Conservation (phyloP, 2,888 invertebrate species). For the Lissonota sp. region DNA sequence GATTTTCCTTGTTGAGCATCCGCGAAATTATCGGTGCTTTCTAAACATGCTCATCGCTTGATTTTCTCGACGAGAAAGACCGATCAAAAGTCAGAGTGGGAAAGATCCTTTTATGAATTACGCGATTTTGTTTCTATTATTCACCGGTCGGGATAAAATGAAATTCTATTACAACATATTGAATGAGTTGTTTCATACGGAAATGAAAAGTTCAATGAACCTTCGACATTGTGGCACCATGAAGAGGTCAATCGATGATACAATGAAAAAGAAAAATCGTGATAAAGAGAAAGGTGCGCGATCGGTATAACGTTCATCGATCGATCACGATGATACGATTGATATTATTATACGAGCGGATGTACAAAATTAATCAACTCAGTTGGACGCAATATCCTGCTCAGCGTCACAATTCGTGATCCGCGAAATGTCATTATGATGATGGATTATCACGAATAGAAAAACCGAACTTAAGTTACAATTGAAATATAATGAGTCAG, state of each 20-base stretch:
- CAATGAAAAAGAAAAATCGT: background rate
- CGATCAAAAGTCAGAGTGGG: background rate
- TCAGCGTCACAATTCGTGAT: conserved; percentile 2
- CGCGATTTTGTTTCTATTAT: conserved; percentile 25
- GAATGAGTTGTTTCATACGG: too few relatives aligned
- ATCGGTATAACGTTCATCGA: conserved; percentile 32
- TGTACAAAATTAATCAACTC: conserved; percentile 32
- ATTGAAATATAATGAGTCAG: too few relatives aligned
- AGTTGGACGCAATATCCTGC: conserved; percentile 46
- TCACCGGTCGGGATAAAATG: background rate
- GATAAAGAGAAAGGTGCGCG: background rate
- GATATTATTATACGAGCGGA: conserved; percentile 1
- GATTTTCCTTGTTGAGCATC: conserved; percentile 66
- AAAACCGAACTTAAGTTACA: too few relatives aligned
- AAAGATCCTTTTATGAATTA: background rate
- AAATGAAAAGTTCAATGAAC: background rate
- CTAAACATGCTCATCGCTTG: conserved; percentile 59
- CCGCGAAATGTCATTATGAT: conserved; percentile 32
- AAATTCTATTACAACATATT: too few relatives aligned
- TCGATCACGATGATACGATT: conserved; percentile 10
- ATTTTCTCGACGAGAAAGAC: background rate
- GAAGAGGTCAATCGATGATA: background rate
- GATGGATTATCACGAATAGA: conserved; percentile 12
- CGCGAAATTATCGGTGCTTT: conserved; percentile 45
- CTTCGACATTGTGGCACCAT: conserved; percentile 6